Percentiles rank a stretch among this genome's conserved stretches.
Evolutionary conservation across 2,888 invertebrate genomes (phyloP).

Genomic region (Opisthograptis luteolata): DNA sequence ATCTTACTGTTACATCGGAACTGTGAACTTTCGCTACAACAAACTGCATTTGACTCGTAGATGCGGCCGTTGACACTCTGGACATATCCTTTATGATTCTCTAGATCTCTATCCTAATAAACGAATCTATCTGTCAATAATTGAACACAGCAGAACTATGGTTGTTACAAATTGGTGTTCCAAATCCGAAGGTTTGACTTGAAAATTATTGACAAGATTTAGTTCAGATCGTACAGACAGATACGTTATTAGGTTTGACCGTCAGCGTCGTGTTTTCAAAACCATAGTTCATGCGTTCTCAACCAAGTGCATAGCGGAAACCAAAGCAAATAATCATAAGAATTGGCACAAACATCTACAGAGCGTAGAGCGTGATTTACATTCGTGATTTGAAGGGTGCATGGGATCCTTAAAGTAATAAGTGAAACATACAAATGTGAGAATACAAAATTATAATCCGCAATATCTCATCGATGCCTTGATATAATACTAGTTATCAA

Average conservation of each 20-base stretch:
- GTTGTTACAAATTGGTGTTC: background rate
- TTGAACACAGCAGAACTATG: background rate
- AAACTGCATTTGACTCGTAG: constrained; percentile 81
- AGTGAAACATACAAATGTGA: constrained; percentile 39
- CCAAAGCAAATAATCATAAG: constrained; percentile 46
- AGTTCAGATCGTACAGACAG: background rate
- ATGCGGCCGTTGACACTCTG: constrained; percentile 5
- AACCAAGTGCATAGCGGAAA: constrained; percentile 53
- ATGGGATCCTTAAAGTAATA: constrained; percentile 37
- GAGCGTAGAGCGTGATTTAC: constrained; percentile 49
- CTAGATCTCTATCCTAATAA: constrained; percentile 37
- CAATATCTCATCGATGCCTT: background rate
- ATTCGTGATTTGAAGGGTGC: constrained; percentile 44
- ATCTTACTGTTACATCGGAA: constrained; percentile 61
- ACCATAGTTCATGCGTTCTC: constrained; percentile 55
- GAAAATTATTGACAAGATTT: background rate
- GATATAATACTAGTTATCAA: no score
- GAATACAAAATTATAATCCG: constrained; percentile 12
- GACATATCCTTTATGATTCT: no score
- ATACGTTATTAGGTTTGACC: background rate
- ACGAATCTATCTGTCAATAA: background rate
- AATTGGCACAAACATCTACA: constrained; percentile 41
- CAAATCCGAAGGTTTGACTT: background rate
- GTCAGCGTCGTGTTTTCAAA: background rate
- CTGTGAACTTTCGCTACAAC: constrained; percentile 73